Evolutionary conservation across 2,113 vertebrate species (phyloP).

Genomic region (Tragelaphus scriptus): DNA sequence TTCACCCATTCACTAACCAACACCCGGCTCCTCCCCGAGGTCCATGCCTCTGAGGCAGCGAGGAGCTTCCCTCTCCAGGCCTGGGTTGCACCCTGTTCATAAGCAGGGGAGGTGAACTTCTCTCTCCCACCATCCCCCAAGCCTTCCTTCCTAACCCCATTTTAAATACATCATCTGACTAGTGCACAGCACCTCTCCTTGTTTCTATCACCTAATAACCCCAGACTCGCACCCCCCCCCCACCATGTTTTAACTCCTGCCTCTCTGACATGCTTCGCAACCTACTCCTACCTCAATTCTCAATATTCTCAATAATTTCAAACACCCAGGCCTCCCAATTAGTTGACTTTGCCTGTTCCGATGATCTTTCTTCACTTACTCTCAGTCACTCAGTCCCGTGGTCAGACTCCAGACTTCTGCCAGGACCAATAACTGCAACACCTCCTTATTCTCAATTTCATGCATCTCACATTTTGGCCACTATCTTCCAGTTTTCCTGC

Average conservation of each 20-base stretch:
- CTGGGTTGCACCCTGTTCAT: not conserved
- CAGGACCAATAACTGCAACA: not conserved
- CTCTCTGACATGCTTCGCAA: not conserved
- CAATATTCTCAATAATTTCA: not conserved
- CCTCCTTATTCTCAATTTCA: not conserved
- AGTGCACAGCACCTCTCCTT: not conserved
- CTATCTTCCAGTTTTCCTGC: not conserved
- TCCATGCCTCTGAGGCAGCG: not conserved
- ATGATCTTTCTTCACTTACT: not conserved
- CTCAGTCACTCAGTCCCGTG: not conserved
- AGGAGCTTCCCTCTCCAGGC: not conserved
- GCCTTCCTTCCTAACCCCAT: not conserved
- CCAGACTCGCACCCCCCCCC: not conserved
- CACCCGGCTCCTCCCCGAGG: not conserved
- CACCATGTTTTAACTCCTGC: not conserved
- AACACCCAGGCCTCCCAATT: not conserved
- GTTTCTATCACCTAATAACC: not conserved
- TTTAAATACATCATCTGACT: not conserved
- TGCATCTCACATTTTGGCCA: not conserved
- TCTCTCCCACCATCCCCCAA: not conserved
- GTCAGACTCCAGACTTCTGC: not conserved
- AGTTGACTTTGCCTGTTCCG: not conserved
- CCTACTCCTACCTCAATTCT: not conserved
- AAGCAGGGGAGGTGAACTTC: not conserved
- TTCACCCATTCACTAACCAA: not conserved